Evolutionary conservation across 1,140 invertebrate genomes (phyloP), one percentile per base, ranked within the genome.

Genomic region (Harpegnathos saltator): DNA sequence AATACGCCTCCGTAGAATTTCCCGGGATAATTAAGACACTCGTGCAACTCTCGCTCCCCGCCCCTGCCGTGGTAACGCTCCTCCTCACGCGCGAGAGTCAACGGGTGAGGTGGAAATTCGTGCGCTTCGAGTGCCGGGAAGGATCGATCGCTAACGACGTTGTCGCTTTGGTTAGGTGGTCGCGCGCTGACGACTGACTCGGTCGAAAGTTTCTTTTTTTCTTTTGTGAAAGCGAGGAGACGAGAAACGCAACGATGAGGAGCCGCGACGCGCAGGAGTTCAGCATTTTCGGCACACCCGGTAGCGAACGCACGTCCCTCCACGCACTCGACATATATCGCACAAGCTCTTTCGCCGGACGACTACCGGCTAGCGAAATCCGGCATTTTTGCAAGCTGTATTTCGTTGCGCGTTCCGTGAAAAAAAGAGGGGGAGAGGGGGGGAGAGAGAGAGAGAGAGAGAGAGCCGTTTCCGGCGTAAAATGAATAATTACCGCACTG

Each of bases 401-500:
- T 71, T 59, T n/a, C n/a, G n/a, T n/a, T 22, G 52, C 19, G 52
- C 24, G 50, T 38, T 58, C 19, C 22, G 22, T 59, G 14, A 19
- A n/a, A n/a, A n/a, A n/a, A n/a, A n/a, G n/a, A n/a, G n/a, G n/a
- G n/a, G n/a, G n/a, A n/a, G n/a, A n/a, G n/a, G n/a, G n/a, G n/a
- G n/a, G n/a, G n/a, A n/a, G n/a, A n/a, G n/a, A n/a, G n/a, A n/a
- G n/a, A n/a, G n/a, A n/a, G n/a, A n/a, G n/a, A n/a, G n/a, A n/a
- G 54, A 52, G 19, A 26, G 50, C 48, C 38, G 38, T 44, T 44
- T 7, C 63, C 58, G 22, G 48, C 15, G 61, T 15, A 71, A 80
- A 80, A 71, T 52, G 75, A 58, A 80, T 80, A 80, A 80, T 80
- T 69, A 71, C 68, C 59, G 65, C 54, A 80, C 38, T 19, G n/a